A percentile compares a stretch with the other conserved stretches of the same genome.
phyloP scores from a whole-genome alignment of 2,888 invertebrate genomes.

The Labia minor region DNA sequence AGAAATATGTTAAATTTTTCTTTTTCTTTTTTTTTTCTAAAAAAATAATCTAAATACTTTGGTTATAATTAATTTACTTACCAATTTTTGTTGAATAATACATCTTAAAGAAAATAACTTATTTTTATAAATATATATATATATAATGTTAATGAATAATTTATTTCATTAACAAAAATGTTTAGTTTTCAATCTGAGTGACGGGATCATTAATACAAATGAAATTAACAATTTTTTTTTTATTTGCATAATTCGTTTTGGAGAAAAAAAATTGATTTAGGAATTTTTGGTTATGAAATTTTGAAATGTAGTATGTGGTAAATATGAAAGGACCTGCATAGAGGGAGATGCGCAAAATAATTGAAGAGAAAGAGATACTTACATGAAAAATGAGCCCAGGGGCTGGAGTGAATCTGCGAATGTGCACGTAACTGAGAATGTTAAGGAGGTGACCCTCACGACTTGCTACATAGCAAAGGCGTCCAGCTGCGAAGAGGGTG shows the following conservation, averaged over 20 bases:
- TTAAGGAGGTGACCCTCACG: conserved; percentile 85
- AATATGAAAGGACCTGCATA: neutral
- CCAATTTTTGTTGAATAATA: no score
- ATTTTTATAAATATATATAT: no score
- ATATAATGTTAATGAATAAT: no score
- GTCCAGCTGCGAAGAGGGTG: conserved; percentile 83
- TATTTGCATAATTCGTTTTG: neutral
- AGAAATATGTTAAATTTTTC: no score
- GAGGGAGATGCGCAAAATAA: neutral
- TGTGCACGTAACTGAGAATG: conserved; percentile 83
- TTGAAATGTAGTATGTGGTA: neutral
- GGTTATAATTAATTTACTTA: no score
- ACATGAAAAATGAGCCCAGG: conserved; percentile 95
- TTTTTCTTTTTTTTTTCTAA: no score
- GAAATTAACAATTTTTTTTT: no score
- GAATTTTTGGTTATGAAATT: neutral
- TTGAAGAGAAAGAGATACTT: conserved; percentile 36
- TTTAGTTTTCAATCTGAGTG: no score
- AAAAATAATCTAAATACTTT: no score
- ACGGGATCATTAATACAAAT: no score
- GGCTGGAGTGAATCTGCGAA: conserved; percentile 79
- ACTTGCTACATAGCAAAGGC: conserved; percentile 85
- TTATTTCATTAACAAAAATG: no score
- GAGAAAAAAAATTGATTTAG: neutral
- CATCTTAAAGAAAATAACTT: no score